Evolutionary conservation across 1,140 invertebrate species (phyloP).

Genomic region (Rhagoletis zephyria): DNA sequence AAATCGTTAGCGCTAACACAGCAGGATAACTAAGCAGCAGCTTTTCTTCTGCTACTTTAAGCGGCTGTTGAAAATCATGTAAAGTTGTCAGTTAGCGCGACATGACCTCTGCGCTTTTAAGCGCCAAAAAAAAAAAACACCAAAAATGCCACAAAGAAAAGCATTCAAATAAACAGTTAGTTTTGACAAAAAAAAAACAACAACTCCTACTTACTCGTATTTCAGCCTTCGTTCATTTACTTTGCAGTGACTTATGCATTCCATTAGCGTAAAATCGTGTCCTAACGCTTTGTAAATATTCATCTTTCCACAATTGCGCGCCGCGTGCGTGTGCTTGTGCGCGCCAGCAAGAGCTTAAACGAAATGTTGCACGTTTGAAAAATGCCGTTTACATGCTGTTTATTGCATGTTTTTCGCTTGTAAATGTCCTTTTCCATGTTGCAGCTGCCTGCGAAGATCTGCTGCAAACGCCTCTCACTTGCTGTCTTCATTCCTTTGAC

Average conservation of each 20-base stretch:
- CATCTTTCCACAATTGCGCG: background rate
- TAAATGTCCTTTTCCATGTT: constrained; percentile 49
- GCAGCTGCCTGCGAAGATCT: background rate
- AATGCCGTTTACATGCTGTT: constrained; percentile 48
- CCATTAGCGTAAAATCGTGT: constrained; percentile 47
- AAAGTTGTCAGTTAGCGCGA: constrained; percentile 40
- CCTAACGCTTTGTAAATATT: constrained; percentile 52
- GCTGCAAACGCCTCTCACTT: background rate
- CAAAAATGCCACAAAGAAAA: background rate
- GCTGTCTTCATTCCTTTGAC: background rate
- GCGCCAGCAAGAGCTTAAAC: background rate
- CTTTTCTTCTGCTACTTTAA: background rate
- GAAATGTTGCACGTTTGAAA: constrained; percentile 45
- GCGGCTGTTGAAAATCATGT: constrained; percentile 32
- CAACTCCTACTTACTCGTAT: background rate
- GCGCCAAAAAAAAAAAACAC: background rate
- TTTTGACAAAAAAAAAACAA: background rate
- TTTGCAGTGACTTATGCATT: constrained; percentile 39
- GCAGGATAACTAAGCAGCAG: background rate
- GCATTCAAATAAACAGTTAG: constrained; percentile 23
- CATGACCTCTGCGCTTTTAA: constrained; percentile 49
- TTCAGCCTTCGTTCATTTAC: background rate
- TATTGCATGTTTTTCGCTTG: constrained; percentile 51
- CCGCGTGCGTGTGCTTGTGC: background rate
- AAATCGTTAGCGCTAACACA: constrained; percentile 46